Base-by-base conservation (phyloP, 2,797 vertebrate species). In the Peromyscus nudipes region DNA sequence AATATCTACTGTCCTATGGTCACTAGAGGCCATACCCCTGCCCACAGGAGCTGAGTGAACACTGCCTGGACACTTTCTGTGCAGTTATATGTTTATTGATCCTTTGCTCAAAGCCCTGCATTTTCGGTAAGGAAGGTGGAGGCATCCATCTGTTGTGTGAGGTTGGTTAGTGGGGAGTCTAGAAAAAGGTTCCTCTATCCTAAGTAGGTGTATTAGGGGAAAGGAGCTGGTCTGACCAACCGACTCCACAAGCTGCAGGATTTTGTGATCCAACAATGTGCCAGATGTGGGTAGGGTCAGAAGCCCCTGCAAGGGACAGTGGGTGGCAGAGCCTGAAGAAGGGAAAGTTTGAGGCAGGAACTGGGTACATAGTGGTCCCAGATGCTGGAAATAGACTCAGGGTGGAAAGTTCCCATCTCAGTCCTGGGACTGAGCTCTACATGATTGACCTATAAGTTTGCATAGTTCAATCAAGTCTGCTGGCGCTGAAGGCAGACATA, bases 21-120 rank as follows among this genome's bases (percentile, higher is more conserved):
- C 13, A 27, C 46, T 23, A 2, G 46, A 91, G 46, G 6, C 9
- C 0, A 3, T 10, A 25, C 10, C 6, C 3, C 37, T 0, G 6
- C 4, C 10, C 3, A 9, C 23, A 1, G 27, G 5, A 27, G 77
- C 17, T 16, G 1, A 49, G 89, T 10, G 43, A 77, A 83, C 25
- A 29, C 2, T 10, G 13, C 1, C 52, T 34, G 31, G 31, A 10
- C 4, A 57, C 14, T 27, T 12, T 62, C 13, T 3, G 0, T 6
- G 4, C 29, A 11, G 0, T 0, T 60, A 1, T 8, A 60, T 9
- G 0, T 14, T 57, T 37, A 4, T 60, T 13, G 23, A 31, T 67
- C 4, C 0, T 27, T n/a, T 27, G 16, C 2, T 77, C 31, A 34
- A 9, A 1, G n/a, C 10, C 9, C 27, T 23, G 9, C 10, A 0